Percentiles rank a stretch among this genome's conserved stretches.
Evolutionary conservation across 2,797 vertebrate species (phyloP).

Genomic region (Coilia nasus): DNA sequence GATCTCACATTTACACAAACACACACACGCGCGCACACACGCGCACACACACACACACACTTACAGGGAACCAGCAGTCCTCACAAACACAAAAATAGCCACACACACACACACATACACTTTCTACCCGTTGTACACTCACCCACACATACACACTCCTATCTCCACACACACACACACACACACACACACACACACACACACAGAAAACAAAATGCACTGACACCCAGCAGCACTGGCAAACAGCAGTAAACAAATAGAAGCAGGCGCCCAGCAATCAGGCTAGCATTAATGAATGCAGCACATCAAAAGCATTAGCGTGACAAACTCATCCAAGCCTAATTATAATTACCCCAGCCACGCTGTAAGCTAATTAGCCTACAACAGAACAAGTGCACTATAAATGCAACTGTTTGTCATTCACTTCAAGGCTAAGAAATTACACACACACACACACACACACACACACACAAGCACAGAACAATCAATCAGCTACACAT

Average conservation of each 20-base stretch:
- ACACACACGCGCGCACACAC: not conserved
- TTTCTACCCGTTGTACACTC: not conserved
- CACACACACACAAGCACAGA: no score
- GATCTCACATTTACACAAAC: not conserved
- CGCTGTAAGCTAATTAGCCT: not conserved
- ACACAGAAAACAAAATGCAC: not conserved
- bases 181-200: conserved; percentile 42
- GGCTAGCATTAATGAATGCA: not conserved
- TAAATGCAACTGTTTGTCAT: not conserved
- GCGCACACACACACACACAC: conserved; percentile 40
- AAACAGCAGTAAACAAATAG: not conserved
- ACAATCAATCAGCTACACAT: no score
- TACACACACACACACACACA: not conserved
- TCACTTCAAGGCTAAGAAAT: not conserved
- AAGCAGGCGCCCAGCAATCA: not conserved
- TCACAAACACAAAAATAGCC: no score
- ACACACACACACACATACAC: no score
- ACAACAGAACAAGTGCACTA: not conserved
- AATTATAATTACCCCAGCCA: conserved; percentile 10
- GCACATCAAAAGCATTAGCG: not conserved
- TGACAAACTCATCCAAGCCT: not conserved
- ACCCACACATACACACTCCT: not conserved
- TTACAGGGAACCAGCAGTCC: not conserved
- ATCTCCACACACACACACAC: not conserved
- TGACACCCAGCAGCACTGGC: not conserved